These are phyloP conservation scores for Acrocephalus kingi DNA, from an alignment of 2,113 vertebrate genomes.

Conservation along the genomic window DNA sequence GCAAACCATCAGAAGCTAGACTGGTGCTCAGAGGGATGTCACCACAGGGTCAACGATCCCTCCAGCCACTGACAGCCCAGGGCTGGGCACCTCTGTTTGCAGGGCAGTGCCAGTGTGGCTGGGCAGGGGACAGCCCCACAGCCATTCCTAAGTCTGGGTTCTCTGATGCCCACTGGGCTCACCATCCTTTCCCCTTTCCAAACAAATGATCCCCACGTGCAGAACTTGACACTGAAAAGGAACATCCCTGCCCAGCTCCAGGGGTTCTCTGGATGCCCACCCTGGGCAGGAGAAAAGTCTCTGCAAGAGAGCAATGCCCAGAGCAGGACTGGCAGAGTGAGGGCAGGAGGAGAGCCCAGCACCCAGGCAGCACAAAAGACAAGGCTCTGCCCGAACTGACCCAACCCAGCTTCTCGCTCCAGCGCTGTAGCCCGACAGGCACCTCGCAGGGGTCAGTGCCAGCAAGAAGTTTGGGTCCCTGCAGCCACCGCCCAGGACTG, in stretches of 20 bases:
- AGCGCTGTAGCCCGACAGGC: neutral
- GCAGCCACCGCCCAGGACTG: neutral
- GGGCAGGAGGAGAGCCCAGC: neutral
- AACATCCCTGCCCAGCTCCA: neutral
- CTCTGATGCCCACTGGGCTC: neutral
- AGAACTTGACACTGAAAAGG: neutral
- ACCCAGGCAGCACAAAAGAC: neutral
- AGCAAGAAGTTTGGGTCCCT: neutral
- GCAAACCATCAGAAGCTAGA: neutral
- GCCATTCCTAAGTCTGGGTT: neutral
- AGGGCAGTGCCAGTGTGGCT: neutral
- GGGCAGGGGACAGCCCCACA: neutral
- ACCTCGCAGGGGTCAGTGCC: neutral
- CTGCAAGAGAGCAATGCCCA: neutral
- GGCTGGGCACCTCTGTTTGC: neutral
- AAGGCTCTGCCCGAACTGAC: neutral
- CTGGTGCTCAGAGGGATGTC: neutral
- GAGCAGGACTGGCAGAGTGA: rapidly evolving
- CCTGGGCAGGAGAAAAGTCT: neutral
- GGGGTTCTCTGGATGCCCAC: neutral
- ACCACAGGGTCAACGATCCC: neutral
- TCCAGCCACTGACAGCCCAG: neutral
- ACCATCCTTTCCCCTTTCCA: neutral
- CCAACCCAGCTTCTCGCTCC: neutral
- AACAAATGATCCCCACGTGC: neutral